Percentiles rank a stretch among this genome's conserved stretches.
phyloP scores from a whole-genome alignment of 2,797 vertebrate species.

The Phrynocephalus vlangalii region DNA sequence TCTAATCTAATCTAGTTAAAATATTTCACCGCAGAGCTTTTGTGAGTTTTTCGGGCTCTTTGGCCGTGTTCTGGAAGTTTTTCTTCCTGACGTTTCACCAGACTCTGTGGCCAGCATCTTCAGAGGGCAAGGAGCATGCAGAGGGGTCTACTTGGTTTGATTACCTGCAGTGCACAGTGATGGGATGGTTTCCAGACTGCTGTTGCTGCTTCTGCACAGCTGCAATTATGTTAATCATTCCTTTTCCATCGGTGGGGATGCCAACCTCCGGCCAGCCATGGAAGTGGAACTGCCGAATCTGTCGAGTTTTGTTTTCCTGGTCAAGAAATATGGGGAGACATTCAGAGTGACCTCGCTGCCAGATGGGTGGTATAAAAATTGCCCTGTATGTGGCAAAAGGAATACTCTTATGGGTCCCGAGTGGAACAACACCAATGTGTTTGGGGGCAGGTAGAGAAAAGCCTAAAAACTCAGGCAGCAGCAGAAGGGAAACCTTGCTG shows the following conservation, averaged over 20 bases:
- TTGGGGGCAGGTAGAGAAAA: background rate
- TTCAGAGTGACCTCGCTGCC: background rate
- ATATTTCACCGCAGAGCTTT: too few relatives aligned
- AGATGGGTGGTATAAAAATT: background rate
- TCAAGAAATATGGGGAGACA: background rate
- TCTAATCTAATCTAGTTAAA: too few relatives aligned
- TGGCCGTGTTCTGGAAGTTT: too few relatives aligned
- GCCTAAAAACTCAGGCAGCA: background rate
- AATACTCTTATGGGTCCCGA: background rate
- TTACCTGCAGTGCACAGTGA: slow-evolving; percentile 98
- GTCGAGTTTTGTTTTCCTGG: slow-evolving; percentile 95
- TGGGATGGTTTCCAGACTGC: slow-evolving; percentile 98
- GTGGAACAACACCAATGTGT: background rate
- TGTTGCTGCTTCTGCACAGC: slow-evolving; percentile 98
- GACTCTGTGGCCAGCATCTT: too few relatives aligned
- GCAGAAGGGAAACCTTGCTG: too few relatives aligned
- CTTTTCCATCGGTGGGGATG: slow-evolving; percentile 94
- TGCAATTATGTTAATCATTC: slow-evolving; percentile 98
- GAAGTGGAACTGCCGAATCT: slow-evolving; percentile 96
- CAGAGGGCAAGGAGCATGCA: too few relatives aligned
- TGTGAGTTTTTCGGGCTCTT: too few relatives aligned
- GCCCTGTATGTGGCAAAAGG: background rate
- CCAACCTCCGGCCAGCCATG: slow-evolving; percentile 98
- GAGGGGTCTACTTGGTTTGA: too few relatives aligned
- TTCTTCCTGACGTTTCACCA: too few relatives aligned